phyloP scores from a whole-genome alignment of 37 sponge, comb jelly and placozoan genomes.

The Geodia barretti region DNA sequence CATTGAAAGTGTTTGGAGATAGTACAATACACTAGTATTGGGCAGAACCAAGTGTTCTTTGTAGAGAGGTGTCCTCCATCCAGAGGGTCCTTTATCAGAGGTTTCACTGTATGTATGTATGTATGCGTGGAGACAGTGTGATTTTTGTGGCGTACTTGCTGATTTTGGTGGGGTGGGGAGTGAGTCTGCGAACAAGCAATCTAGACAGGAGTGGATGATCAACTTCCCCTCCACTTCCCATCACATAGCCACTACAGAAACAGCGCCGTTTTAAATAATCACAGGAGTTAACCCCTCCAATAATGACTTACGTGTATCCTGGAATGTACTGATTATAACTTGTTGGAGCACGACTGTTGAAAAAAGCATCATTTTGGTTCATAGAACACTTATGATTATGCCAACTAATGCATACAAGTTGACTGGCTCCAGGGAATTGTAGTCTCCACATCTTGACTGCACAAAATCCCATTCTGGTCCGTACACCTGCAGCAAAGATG shows the following conservation, averaged over 20 bases:
- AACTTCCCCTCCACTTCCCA: not conserved
- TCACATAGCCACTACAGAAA: too few relatives aligned
- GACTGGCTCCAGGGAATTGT: slow-evolving; percentile 12
- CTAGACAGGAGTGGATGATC: not conserved
- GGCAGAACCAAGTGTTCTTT: not conserved
- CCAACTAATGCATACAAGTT: slow-evolving; percentile 28
- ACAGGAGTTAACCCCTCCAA: not conserved
- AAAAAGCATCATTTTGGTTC: not conserved
- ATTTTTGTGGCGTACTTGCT: not conserved
- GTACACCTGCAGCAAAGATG: not conserved
- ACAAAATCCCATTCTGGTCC: slow-evolving; percentile 49
- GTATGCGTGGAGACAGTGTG: not conserved
- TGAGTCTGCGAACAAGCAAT: not conserved
- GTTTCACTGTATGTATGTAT: not conserved
- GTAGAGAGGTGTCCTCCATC: not conserved
- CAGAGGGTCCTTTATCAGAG: not conserved
- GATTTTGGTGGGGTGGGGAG: not conserved
- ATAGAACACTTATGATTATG: not conserved
- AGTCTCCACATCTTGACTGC: slow-evolving; percentile 26
- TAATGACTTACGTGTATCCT: slow-evolving; percentile 65
- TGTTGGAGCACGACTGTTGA: slow-evolving; percentile 30
- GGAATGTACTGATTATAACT: slow-evolving; percentile 57
- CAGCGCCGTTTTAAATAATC: not conserved
- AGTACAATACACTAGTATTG: not conserved
- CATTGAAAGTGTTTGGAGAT: slow-evolving; percentile 3